Evolutionary conservation across 2,113 vertebrate genomes (phyloP), one percentile per base, ranked within the genome.

Genomic region (Herpailurus yagouaroundi): DNA sequence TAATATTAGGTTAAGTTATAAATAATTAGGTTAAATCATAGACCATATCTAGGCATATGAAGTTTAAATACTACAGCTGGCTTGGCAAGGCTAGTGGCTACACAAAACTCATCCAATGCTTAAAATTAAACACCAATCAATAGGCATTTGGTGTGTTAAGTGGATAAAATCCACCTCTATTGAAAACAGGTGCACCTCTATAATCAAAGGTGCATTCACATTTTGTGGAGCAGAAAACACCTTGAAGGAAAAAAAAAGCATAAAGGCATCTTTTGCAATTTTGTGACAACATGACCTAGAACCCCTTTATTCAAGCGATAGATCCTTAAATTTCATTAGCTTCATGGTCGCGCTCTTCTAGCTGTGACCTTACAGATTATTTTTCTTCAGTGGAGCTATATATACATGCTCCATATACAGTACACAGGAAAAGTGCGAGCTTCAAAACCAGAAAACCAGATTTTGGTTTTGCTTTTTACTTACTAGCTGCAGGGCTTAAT

Each of bases 1-100:
- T 83, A 95, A 77, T 73, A 77, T 79, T 66, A 95, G 55, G 33
- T 66, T 85, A 93, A 87, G 77, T 79, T 95, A 84, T 63, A 97
- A 83, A 84, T 16, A 73, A 55, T 38, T 57, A 57, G 88, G 60
- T 10, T 36, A 71, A 71, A 36, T 71, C 18, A 71, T 69, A 69
- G 68, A 21, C 19, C 14, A 7, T 52, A 45, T 52, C 2, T 31
- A 96, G 55, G 18, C 36, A 77, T 76, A 41, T 60, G 15, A 82
- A 76, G 18, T 86, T 97, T 81, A 48, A 31, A 83, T 45, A 92
- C 52, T 77, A 52, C 21, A 80, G 21, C 57, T 83, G 60, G 66
- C 50, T 31, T 85, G 45, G 45, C 5, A 27, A 4, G 82, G 29
- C 79, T 41, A 89, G 16, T 0, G 6, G 45, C 45, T 84, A 77